A percentile compares a stretch with the other conserved stretches of the same genome.
These are phyloP conservation scores for Stegophylla sp. DNA, from an alignment of 2,888 invertebrate genomes.

Conservation along the genomic window DNA sequence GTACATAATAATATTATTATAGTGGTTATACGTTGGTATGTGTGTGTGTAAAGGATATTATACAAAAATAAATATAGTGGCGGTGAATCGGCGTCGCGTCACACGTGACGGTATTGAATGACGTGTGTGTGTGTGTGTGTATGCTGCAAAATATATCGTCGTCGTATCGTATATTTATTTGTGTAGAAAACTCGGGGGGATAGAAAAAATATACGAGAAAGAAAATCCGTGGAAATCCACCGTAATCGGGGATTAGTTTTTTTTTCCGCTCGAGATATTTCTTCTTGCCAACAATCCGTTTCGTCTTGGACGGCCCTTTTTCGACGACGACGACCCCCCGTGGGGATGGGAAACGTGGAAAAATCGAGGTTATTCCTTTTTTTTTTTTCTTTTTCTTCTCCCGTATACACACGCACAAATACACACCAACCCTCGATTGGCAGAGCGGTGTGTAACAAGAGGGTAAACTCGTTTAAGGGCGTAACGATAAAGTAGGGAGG, in stretches of 20 bases:
- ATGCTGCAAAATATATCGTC: conserved; percentile 9
- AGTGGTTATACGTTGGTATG: no score
- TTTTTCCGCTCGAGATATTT: conserved; percentile 56
- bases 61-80: background rate
- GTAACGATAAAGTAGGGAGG: conserved; percentile 54
- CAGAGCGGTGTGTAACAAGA: conserved; percentile 51
- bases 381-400: background rate
- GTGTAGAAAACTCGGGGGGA: conserved; percentile 27
- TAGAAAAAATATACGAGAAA: conserved; percentile 23
- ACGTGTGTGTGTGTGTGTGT: background rate
- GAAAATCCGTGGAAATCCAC: conserved; percentile 57
- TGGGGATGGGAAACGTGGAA: conserved; percentile 51
- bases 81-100: background rate
- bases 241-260: conserved; percentile 57
- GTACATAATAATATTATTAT: no score
- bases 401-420: background rate
- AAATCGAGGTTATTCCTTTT: conserved; percentile 58
- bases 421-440: conserved; percentile 3
- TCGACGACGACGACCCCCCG: conserved; percentile 28
- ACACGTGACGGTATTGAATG: conserved; percentile 4
- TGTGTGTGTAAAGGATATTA: background rate
- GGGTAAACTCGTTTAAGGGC: conserved; percentile 58
- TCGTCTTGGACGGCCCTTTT: conserved; percentile 50
- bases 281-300: conserved; percentile 57
- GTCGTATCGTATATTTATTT: conserved; percentile 31